Base-by-base conservation (phyloP, 1,140 invertebrate genomes). In the Capitella teleta region DNA sequence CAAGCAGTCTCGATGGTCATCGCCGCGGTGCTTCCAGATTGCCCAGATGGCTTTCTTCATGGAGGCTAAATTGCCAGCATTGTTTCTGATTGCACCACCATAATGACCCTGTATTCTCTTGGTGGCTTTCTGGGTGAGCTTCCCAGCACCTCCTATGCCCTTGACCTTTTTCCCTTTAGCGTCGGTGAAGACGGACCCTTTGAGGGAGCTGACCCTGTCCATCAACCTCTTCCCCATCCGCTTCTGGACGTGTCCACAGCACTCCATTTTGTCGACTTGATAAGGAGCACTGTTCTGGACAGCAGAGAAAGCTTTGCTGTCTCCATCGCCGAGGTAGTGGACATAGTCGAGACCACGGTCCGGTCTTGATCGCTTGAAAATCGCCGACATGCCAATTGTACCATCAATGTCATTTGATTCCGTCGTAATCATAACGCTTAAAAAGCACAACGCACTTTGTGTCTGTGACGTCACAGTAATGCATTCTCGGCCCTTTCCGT, bases 1-100 rank as follows among this genome's bases (percentile, higher is more conserved):
- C 14, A 18, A n/a, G 25, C 41, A 43, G n/a, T 43, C 16, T 14
- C 18, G n/a, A 24, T 43, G 41, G 23, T 43, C 23, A n/a, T 24
- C 16, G n/a, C 16, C n/a, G 18, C 41, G 16, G 16, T 43, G 41
- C 16, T 43, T 18, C 41, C 41, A 43, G 16, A 43, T 43, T 43
- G 41, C 23, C 41, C 41, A 43, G 23, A 43, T 24, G n/a, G 41
- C 16, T 24, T 43, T 24, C 16, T 43, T 18, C 41, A 43, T 43
- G n/a, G 41, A 18, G 25, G 14, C 16, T 18, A 43, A 18, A 24
- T 43, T 24, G n/a, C 41, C 41, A 18, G 41, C 16, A 43, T 43
- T 18, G 16, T 43, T 24, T n/a, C 41, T 18, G 41, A 43, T 43
- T 43, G 41, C 41, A 19, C 41, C 41, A 19, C 41, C 41, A 24